Percentiles rank a stretch among this genome's conserved stretches.
These are phyloP conservation scores for Macrosoma leucophasiata DNA, from an alignment of 2,888 invertebrate species.

Conservation along the genomic window DNA sequence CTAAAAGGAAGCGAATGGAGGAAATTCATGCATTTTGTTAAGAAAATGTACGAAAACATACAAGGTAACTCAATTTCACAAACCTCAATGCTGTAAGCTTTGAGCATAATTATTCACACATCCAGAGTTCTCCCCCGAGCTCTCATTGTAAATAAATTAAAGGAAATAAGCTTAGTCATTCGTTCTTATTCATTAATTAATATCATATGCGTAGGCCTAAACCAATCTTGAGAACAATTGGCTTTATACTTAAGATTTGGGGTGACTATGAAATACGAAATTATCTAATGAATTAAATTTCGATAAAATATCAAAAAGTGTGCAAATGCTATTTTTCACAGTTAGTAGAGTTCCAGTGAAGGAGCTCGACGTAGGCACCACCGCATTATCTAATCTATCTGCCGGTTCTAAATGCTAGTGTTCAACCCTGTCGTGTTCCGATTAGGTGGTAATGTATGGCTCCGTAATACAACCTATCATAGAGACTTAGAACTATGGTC, in stretches of 20 bases:
- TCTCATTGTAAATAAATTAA: constrained; percentile 61
- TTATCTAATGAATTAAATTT: background rate
- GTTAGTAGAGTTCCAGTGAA: background rate
- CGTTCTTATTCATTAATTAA: constrained; percentile 73
- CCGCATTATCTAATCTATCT: background rate
- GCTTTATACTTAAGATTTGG: constrained; percentile 47
- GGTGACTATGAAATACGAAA: constrained; percentile 5
- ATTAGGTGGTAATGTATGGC: too few relatives aligned
- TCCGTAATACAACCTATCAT: too few relatives aligned
- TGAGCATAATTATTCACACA: constrained; percentile 13
- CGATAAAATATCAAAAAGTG: background rate
- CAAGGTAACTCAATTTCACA: too few relatives aligned
- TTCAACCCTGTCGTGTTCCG: too few relatives aligned
- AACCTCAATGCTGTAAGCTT: constrained; percentile 5
- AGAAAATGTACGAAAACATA: too few relatives aligned
- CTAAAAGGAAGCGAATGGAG: too few relatives aligned
- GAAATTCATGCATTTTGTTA: too few relatives aligned
- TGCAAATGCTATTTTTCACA: background rate
- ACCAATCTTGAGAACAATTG: constrained; percentile 73
- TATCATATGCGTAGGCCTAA: constrained; percentile 71
- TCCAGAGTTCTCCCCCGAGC: constrained; percentile 5
- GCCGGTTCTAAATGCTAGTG: too few relatives aligned
- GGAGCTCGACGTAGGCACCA: background rate
- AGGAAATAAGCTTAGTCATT: constrained; percentile 71
- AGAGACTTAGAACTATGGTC: too few relatives aligned